Conservation (phyloP, 1,140 invertebrate genomes). For the Drosophila pseudoananassae region DNA sequence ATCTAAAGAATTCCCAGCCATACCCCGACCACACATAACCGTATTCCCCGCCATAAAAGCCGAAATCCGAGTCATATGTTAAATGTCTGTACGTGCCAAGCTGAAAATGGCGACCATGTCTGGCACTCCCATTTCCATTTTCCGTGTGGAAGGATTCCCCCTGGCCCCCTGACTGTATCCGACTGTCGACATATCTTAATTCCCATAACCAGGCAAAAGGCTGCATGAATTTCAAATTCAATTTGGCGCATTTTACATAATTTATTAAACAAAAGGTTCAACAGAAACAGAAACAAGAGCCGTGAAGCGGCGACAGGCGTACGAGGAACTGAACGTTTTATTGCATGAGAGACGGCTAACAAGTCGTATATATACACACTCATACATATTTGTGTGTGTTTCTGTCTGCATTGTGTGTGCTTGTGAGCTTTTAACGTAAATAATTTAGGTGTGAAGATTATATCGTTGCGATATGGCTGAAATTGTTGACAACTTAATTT, state of each 20-base stretch:
- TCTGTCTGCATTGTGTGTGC: conserved; percentile 16
- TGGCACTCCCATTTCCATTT: conserved; percentile 8
- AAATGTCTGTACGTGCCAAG: conserved; percentile 57
- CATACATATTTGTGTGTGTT: conserved; percentile 26
- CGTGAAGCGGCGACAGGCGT: conserved; percentile 11
- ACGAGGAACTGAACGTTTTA: conserved; percentile 69
- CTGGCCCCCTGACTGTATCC: conserved; percentile 4
- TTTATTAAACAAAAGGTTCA: conserved; percentile 80
- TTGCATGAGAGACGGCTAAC: conserved; percentile 68
- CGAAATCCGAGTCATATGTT: conserved; percentile 48
- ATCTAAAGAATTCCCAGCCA: conserved; percentile 1
- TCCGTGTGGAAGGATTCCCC: conserved; percentile 1
- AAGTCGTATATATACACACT: conserved; percentile 20
- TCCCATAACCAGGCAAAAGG: conserved; percentile 77
- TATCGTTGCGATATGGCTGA: conserved; percentile 74
- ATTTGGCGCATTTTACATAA: conserved; percentile 82
- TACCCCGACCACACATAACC: conserved; percentile 29
- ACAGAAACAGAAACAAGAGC: conserved; percentile 31
- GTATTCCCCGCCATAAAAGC: conserved; percentile 20
- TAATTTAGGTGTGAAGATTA: conserved; percentile 83
- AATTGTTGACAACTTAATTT: conserved; percentile 83
- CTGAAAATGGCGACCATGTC: conserved; percentile 44
- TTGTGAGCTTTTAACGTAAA: conserved; percentile 61
- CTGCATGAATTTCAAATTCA: conserved; percentile 83
- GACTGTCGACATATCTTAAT: conserved; percentile 77